phyloP scores from a whole-genome alignment of 2,113 vertebrate genomes.

The Poeciliopsis turrubarensis region DNA sequence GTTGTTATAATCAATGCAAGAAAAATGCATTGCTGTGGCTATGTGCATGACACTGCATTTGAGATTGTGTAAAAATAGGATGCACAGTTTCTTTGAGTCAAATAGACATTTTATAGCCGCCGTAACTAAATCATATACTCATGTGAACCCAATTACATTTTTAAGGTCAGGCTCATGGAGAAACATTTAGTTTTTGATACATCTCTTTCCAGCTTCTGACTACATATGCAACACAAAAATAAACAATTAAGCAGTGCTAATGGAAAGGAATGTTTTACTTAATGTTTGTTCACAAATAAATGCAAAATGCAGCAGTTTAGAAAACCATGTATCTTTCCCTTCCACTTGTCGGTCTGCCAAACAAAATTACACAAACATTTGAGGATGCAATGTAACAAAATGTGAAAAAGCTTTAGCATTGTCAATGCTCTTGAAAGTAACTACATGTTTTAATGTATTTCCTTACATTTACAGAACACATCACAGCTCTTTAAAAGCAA shows the following conservation, averaged over 20 bases:
- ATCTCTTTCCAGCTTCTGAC: no score
- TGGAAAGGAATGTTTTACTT: no score
- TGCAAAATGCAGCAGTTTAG: no score
- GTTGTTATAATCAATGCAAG: no score
- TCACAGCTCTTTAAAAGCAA: not conserved
- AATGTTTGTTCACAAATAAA: no score
- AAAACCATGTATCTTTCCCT: no score
- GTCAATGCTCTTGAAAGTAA: not conserved
- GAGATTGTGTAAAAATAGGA: not conserved
- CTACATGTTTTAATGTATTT: not conserved
- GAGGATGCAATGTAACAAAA: not conserved
- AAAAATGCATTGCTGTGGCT: no score
- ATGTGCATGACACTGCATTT: not conserved
- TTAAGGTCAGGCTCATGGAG: not conserved
- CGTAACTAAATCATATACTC: not conserved
- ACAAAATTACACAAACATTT: no score
- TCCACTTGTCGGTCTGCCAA: no score
- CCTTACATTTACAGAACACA: not conserved
- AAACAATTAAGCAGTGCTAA: no score
- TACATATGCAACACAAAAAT: no score
- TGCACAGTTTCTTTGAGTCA: not conserved
- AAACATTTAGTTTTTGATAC: not conserved
- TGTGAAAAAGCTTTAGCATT: not conserved
- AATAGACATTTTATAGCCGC: not conserved
- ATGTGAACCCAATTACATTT: not conserved